These are phyloP conservation scores for Myrmecobius fasciatus DNA, from an alignment of 2,113 vertebrate species.

Conservation along the genomic window DNA sequence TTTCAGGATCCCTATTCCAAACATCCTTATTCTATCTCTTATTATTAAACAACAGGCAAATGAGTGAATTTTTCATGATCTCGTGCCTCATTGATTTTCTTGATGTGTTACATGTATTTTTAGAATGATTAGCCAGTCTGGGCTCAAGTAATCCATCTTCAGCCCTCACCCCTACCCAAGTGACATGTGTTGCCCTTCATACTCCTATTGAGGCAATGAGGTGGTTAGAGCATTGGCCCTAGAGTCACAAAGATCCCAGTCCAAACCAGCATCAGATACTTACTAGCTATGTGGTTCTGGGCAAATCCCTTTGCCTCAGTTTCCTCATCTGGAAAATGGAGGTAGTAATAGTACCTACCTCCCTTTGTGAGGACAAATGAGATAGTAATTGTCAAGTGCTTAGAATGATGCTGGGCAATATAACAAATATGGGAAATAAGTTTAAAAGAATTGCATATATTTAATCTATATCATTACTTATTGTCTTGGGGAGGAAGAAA, in stretches of 20 bases:
- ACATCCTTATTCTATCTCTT: neutral
- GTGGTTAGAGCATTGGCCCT: neutral
- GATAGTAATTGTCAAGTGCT: too few relatives aligned
- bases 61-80: neutral
- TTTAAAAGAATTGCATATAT: too few relatives aligned
- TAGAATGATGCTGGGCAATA: too few relatives aligned
- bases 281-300: neutral
- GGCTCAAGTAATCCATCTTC: neutral
- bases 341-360: neutral
- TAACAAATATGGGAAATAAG: too few relatives aligned
- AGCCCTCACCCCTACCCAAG: neutral
- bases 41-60: neutral
- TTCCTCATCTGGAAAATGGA: neutral
- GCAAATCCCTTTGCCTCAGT: neutral
- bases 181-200: neutral
- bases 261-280: neutral
- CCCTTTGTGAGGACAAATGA: too few relatives aligned
- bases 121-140: neutral
- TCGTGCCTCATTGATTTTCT: neutral
- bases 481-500: too few relatives aligned
- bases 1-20: neutral
- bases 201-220: neutral
- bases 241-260: neutral
- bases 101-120: neutral
- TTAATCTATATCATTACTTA: too few relatives aligned